Base-by-base conservation (phyloP, 1,140 invertebrate genomes). In the Parasteatoda tepidariorum region DNA sequence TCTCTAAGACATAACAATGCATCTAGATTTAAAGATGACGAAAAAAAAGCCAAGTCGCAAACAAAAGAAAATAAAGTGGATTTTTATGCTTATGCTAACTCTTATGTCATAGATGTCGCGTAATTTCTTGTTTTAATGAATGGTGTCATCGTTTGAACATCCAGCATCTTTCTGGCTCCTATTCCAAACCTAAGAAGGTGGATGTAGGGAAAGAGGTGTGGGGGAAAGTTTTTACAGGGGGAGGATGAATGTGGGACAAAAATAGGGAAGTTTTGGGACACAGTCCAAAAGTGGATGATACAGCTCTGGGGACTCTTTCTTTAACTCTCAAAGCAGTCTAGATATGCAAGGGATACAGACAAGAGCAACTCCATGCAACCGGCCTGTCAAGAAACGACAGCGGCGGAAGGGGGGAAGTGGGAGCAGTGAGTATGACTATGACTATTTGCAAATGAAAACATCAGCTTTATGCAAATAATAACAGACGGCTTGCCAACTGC, bases 311-410 rank as follows among this genome's bases (percentile, higher is more conserved):
- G 62, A 33, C n/a, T 68, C 75, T 11, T 31, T 68, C 18, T 30
- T 48, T n/a, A 3, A 68, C 33, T 38, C 74, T 70, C 68, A 70
- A 70, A 57, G 66, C 3, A 55, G 48, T 48, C 24, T 66, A 48
- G 59, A 34, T 68, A 83, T 83, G 81, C 81, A 83, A 57, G 81
- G 81, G 57, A 74, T 74, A 34, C 81, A 83, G 70, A 83, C 81
- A 7, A 57, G 81, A 24, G 81, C 81, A 6, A 83, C 81, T 28
- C 81, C 81, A 66, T 83, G 81, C 68, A 48, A 74, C 81, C 70
- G 81, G 24, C 81, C 81, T 61, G 81, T 73, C 28, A 83, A 83
- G 38, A 83, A 83, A 13, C 68, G 70, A 18, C 57, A 22, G n/a
- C 67, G 57, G 6, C 30, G 61, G n/a, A 83, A 83, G 41, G 81